Base-by-base conservation (phyloP, 2,888 invertebrate species). In the Microplitis manilae region DNA sequence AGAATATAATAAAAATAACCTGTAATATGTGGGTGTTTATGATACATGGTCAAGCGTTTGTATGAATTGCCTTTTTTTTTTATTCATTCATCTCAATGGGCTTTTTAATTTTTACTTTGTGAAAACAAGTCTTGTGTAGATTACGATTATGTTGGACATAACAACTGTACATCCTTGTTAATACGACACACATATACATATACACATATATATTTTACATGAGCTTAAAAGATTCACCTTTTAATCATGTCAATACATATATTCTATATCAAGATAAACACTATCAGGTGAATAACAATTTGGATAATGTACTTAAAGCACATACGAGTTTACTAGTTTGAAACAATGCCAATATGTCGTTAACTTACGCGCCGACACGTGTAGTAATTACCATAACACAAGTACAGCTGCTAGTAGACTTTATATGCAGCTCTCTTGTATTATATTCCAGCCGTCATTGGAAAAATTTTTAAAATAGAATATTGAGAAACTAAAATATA, bases 331-430 rank as follows among this genome's bases (percentile, higher is more conserved):
- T 59, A 17, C 60, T 65, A 38, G 75, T 68, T 81, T 84, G 86
- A 85, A 86, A 87, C 85, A 87, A 87, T 87, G 85, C 85, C 85
- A 84, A 84, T 83, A 74, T 71, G 75, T 79, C 80, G 80, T 79
- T 82, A 76, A 79, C 81, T 81, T 80, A 77, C 78, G 71, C 74
- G 80, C 59, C 79, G 79, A 86, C 86, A 86, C 84, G 83, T 87
- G 86, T 87, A 85, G 81, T 82, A 85, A 87, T 87, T 87, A 87
- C 82, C 83, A 82, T 83, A 84, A 86, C 85, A 87, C 81, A 81
- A 79, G 80, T 81, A 82, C 71, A 72, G 71, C 71, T 62, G 71
- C 79, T 76, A 64, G 77, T 50, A 13, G 50, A 50, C 50, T 69
- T 79, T 76, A 77, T 75, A 69, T 60, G 68, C 38, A 20, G 40